Evolutionary conservation across 2,797 vertebrate genomes (phyloP).

Genomic region (Cossypha niveicapilla): DNA sequence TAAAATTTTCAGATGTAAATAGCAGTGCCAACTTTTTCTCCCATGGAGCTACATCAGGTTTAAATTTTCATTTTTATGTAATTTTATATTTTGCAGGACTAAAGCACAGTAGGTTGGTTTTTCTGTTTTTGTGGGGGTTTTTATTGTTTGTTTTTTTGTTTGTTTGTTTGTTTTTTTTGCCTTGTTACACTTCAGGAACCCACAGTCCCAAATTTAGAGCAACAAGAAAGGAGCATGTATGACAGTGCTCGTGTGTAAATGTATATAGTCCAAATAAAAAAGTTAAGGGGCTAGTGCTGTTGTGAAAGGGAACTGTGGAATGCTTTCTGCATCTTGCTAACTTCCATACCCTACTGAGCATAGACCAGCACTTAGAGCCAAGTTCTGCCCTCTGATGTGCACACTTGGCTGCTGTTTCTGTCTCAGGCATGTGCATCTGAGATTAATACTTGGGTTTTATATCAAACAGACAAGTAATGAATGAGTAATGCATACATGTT

Average conservation of each 20-base stretch:
- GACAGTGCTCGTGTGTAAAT: not conserved
- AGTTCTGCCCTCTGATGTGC: conserved; percentile 17
- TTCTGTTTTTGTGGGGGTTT: not conserved
- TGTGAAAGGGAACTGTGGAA: conserved; percentile 15
- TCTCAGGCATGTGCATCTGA: conserved; percentile 34
- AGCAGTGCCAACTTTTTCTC: not conserved
- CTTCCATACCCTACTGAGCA: conserved; percentile 8
- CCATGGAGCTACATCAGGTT: not conserved
- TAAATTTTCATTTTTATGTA: not conserved
- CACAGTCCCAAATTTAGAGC: not conserved
- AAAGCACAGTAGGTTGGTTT: not conserved
- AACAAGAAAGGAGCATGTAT: not conserved
- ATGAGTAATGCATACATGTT: conserved; percentile 18
- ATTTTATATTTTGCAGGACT: not conserved
- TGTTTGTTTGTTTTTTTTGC: not conserved
- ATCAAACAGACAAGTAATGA: conserved; percentile 44
- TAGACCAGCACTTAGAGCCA: not conserved
- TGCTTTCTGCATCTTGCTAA: conserved; percentile 9
- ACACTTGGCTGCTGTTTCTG: conserved; percentile 18
- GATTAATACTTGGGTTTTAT: conserved; percentile 48
- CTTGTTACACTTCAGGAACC: not conserved
- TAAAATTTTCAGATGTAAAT: not conserved
- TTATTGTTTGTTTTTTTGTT: not conserved
- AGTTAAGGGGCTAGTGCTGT: not conserved
- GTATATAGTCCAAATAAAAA: not conserved